Conservation (phyloP, 1,140 invertebrate genomes). For the Lineus longissimus region DNA sequence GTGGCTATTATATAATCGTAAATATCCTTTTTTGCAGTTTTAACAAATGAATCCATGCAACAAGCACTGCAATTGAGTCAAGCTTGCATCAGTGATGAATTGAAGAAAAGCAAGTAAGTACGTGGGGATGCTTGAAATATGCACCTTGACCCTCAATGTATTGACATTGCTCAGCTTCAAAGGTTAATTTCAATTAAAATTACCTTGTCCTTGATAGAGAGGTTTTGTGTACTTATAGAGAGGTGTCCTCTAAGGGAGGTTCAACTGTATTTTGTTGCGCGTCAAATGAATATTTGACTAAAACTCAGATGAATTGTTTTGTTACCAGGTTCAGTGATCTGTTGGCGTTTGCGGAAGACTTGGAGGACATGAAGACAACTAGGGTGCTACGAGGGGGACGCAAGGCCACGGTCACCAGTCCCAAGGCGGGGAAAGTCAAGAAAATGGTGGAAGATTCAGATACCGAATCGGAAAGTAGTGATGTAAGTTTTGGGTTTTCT, state of each 20-base stretch:
- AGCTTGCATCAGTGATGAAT: conserved; percentile 68
- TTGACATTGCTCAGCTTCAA: too few species aligned
- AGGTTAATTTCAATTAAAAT: too few species aligned
- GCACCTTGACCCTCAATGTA: too few species aligned
- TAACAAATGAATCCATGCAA: conserved; percentile 75
- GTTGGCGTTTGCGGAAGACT: conserved; percentile 79
- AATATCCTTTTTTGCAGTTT: conserved; percentile 43
- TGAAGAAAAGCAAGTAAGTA: conserved; percentile 68
- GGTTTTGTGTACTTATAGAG: too few species aligned
- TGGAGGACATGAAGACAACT: conserved; percentile 65
- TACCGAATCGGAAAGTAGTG: conserved; percentile 75
- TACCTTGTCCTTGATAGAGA: too few species aligned
- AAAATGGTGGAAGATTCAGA: conserved; percentile 55
- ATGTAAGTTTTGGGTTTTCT: conserved; percentile 57
- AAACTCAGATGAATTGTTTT: not conserved
- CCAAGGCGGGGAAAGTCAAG: conserved; percentile 51
- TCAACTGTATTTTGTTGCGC: too few species aligned
- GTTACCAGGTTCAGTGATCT: conserved; percentile 72
- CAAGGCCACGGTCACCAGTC: conserved; percentile 41
- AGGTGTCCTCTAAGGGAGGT: too few species aligned
- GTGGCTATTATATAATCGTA: not conserved
- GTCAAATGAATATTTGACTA: too few species aligned
- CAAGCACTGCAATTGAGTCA: conserved; percentile 68
- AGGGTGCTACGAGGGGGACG: conserved; percentile 43
- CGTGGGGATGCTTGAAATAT: too few species aligned